A percentile compares a stretch with the other conserved stretches of the same genome.
Conservation (phyloP, 2,888 invertebrate genomes). For the Eilema caniola region DNA sequence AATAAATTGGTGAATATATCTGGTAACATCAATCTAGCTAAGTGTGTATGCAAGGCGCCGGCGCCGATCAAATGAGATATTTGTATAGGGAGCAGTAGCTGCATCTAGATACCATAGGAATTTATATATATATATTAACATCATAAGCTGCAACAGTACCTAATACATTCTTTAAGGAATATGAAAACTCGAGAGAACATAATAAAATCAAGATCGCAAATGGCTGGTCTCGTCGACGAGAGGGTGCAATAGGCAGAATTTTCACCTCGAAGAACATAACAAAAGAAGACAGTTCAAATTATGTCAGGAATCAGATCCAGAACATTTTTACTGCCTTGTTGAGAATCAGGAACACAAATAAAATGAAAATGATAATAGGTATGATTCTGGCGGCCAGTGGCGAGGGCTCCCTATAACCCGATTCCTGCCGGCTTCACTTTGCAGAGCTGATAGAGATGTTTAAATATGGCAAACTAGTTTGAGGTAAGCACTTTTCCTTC, state of each 20-base stretch:
- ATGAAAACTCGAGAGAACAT: not conserved
- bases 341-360: not conserved
- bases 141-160: not conserved
- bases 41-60: not conserved
- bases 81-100: not conserved
- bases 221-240: not conserved
- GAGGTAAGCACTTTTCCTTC: no score
- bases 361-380: no score
- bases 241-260: not conserved
- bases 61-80: slow-evolving; percentile 2
- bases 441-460: no score
- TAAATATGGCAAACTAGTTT: no score
- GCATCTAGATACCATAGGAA: not conserved
- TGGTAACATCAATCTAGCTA: not conserved
- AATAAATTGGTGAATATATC: not conserved
- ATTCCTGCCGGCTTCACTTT: no score
- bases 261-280: not conserved
- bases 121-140: no score
- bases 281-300: not conserved
- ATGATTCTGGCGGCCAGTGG: no score
- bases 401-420: no score
- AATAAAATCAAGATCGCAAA: not conserved
- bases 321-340: not conserved
- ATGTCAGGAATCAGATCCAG: not conserved
- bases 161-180: not conserved